phyloP scores from a whole-genome alignment of 2,888 invertebrate species.

The Troglohyphantes excavatus region DNA sequence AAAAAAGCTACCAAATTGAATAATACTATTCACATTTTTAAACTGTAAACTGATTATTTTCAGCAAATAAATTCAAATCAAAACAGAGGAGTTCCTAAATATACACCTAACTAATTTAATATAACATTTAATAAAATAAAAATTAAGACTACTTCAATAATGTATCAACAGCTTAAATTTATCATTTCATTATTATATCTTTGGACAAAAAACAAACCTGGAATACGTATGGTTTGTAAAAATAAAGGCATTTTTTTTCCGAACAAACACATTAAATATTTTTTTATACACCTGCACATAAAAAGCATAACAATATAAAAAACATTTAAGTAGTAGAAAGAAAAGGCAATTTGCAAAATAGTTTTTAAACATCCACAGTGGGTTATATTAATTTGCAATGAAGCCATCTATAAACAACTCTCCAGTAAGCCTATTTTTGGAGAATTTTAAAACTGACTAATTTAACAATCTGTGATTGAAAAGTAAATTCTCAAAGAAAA shows the following conservation, averaged over 20 bases:
- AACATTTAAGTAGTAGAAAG: background rate
- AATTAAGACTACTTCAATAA: background rate
- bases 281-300: background rate
- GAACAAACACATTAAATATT: background rate
- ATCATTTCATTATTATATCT: background rate
- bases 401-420: slow-evolving; percentile 1
- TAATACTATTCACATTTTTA: no score
- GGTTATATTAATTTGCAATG: background rate
- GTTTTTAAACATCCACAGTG: background rate
- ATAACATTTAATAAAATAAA: background rate
- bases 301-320: slow-evolving; percentile 3
- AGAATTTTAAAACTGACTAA: no score
- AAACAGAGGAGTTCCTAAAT: no score
- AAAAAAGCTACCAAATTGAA: no score
- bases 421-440: slow-evolving; percentile 24
- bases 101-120: background rate
- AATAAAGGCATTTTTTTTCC: background rate
- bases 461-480: no score
- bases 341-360: background rate
- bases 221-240: background rate
- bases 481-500: no score
- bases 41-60: no score
- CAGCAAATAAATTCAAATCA: no score
- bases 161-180: background rate
- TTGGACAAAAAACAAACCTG: slow-evolving; percentile 4